These are phyloP conservation scores for Anarhynchus alexandrinus DNA, from an alignment of 2,113 vertebrate species.

Conservation along the genomic window DNA sequence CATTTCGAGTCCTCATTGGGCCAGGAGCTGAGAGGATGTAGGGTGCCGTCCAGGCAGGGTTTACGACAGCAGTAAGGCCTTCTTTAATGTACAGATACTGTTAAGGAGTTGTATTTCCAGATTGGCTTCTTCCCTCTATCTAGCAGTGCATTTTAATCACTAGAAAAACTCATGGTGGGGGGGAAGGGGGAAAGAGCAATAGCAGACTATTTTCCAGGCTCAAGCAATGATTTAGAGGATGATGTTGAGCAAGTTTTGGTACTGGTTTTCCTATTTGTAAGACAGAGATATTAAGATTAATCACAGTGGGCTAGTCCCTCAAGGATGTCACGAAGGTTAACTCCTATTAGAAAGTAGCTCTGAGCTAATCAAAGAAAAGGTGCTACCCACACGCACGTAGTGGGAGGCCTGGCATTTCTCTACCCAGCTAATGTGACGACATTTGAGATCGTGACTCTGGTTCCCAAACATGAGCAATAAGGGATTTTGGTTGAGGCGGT, in stretches of 20 bases:
- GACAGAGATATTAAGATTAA: neutral
- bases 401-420: constrained; percentile 56
- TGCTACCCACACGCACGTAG: constrained; percentile 29
- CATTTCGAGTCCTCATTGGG: neutral
- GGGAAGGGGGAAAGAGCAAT: no score
- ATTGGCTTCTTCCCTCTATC: neutral
- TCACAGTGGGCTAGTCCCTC: neutral
- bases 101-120: neutral
- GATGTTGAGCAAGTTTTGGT: neutral
- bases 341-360: constrained; percentile 26
- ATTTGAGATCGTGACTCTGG: constrained; percentile 40
- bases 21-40: neutral
- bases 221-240: neutral
- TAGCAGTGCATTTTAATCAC: neutral
- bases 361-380: constrained; percentile 40
- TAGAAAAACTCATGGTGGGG: neutral
- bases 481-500: neutral
- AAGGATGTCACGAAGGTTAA: constrained; percentile 22
- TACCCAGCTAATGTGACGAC: neutral
- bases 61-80: neutral
- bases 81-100: neutral
- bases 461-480: constrained; percentile 35
- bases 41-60: neutral
- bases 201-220: neutral
- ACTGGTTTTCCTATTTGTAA: constrained; percentile 23